Evolutionary conservation across 2,113 vertebrate genomes (phyloP), one percentile per base, ranked within the genome.

Genomic region (Neogale vison): DNA sequence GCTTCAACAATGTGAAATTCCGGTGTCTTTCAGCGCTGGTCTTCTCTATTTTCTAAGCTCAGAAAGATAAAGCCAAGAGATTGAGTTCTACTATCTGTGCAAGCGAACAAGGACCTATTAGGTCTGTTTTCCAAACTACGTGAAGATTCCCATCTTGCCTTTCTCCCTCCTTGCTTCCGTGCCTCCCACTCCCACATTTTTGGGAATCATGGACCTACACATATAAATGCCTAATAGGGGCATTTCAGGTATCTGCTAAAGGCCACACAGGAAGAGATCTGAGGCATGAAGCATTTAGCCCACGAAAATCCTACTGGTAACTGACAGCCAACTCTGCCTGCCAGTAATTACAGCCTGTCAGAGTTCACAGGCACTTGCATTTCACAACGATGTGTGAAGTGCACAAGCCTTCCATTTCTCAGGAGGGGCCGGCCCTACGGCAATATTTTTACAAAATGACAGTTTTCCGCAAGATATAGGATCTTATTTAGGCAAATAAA

Each of bases 361-460:
- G 94, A 77, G 94, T 96, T 93, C 95, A 96, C 52, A 95, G 95
- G 50, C 71, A 52, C 88, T 95, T 80, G 74, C 61, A 52, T 96
- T 82, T 89, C 74, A 71, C 31, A 72, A 36, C 50, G 50, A 90
- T 77, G 76, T 90, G 71, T 92, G 90, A 96, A 87, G 67, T 86
- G 85, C 59, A 76, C 52, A 76, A 21, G 8, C 42, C 76, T 96
- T 84, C 59, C 36, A 81, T 96, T 95, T 98, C 81, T 92, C 79
- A 42, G 84, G 10, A 92, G 81, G 34, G 63, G 8, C 42, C 65
- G 9, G 0, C 39, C 87, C 72, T 90, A 1, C 0, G 9, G 90
- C 88, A 92, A 77, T 57, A 59, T 92, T 96, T 94, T 95, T 90
- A 90, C 76, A 93, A 98, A 96, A 95, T 96, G 96, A 97, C 74